A percentile compares a stretch with the other conserved stretches of the same genome.
Evolutionary conservation across 2,113 vertebrate genomes (phyloP).

Genomic region (Syngnathus floridae): DNA sequence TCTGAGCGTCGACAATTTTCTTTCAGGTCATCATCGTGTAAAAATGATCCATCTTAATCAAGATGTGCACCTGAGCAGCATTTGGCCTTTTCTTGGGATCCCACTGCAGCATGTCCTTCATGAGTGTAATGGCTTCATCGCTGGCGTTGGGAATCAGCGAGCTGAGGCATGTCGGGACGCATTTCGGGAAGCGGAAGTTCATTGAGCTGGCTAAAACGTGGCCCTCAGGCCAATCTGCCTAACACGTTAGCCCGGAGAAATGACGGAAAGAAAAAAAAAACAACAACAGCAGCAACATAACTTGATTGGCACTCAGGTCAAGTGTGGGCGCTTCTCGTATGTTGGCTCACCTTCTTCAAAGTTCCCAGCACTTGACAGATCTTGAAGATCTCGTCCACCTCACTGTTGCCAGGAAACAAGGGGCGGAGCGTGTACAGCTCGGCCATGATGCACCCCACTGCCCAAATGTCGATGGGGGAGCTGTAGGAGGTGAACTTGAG

Average conservation of each 20-base stretch:
- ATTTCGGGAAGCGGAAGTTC: constrained; percentile 91
- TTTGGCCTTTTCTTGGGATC: constrained; percentile 89
- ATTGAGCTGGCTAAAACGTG: constrained; percentile 81
- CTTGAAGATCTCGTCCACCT: constrained; percentile 94
- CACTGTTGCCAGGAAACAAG: constrained; percentile 90
- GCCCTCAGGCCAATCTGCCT: constrained; percentile 89
- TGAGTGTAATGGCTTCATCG: constrained; percentile 78
- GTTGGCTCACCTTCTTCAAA: constrained; percentile 78
- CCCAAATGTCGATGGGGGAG: constrained; percentile 92
- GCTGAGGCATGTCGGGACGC: constrained; percentile 81
- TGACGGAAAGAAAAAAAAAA: not conserved
- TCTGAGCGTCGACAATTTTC: not conserved
- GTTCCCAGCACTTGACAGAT: constrained; percentile 94
- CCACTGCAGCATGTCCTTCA: constrained; percentile 85
- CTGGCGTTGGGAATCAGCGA: constrained; percentile 91
- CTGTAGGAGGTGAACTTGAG: constrained; percentile 82
- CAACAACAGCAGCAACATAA: too few species aligned
- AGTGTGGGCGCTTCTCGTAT: too few species aligned
- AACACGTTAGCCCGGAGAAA: constrained; percentile 23
- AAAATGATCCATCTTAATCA: too few species aligned
- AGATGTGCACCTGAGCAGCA: constrained; percentile 76
- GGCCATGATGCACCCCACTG: constrained; percentile 93
- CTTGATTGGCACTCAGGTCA: not conserved
- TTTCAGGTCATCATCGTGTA: too few species aligned
- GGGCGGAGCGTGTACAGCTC: constrained; percentile 87